Percentiles rank a stretch among this genome's conserved stretches.
phyloP scores from a whole-genome alignment of 1,140 invertebrate species.

The Argopecten irradians region DNA sequence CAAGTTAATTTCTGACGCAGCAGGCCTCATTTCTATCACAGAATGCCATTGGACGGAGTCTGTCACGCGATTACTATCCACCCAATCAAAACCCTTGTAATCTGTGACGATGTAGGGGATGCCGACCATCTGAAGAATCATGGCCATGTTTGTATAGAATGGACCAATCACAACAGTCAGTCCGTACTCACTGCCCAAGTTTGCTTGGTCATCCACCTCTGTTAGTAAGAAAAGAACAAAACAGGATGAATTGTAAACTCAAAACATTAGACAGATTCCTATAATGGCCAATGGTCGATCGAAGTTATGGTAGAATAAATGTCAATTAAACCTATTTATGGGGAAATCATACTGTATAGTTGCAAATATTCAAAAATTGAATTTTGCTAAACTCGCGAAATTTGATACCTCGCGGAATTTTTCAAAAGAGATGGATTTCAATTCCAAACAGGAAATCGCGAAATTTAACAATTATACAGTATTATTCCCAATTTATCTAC shows the following conservation, averaged over 20 bases:
- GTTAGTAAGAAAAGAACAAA: slow-evolving; percentile 16
- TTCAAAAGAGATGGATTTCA: no score
- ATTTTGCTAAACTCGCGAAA: no score
- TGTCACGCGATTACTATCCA: slow-evolving; percentile 65
- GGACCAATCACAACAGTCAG: slow-evolving; percentile 68
- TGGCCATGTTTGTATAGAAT: slow-evolving; percentile 71
- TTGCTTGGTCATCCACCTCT: slow-evolving; percentile 56
- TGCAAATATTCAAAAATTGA: no score
- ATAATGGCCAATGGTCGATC: no score
- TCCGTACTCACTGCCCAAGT: slow-evolving; percentile 42
- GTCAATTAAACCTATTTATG: no score
- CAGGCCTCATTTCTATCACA: slow-evolving; percentile 65
- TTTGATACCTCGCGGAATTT: no score
- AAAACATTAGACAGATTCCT: no score
- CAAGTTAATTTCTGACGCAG: slow-evolving; percentile 62
- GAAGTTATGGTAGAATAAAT: no score
- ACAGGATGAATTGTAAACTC: not conserved
- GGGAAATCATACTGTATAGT: no score
- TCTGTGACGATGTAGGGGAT: slow-evolving; percentile 73
- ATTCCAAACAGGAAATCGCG: no score
- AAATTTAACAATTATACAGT: no score
- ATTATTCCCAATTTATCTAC: no score
- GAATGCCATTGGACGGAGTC: slow-evolving; percentile 63
- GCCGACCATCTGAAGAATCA: slow-evolving; percentile 62
- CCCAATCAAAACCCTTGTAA: slow-evolving; percentile 70